Evolutionary conservation across 1,140 invertebrate genomes (phyloP).

Genomic region (Pseudomyrmex sp.): DNA sequence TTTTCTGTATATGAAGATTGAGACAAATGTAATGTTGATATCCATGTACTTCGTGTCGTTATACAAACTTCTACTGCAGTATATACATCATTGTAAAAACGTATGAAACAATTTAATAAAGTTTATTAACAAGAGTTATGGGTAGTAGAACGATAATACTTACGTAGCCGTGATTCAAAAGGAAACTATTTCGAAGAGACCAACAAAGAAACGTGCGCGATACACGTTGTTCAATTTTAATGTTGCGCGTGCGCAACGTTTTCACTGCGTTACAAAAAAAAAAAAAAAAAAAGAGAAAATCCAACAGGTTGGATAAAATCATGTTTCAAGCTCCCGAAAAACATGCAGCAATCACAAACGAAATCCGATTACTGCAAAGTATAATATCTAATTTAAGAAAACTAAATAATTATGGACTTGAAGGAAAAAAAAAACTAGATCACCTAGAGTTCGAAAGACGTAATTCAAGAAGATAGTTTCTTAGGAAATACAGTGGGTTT

Average conservation of each 20-base stretch:
- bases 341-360: too few species aligned
- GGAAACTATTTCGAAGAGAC: not conserved
- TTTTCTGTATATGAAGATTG: slow-evolving; percentile 15
- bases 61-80: slow-evolving; percentile 34
- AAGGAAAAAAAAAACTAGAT: not conserved
- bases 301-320: too few species aligned
- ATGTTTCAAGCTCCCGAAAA: too few species aligned
- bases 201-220: not conserved
- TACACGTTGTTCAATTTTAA: not conserved
- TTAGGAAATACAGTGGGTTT: not conserved
- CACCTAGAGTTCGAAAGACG: not conserved
- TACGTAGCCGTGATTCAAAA: not conserved
- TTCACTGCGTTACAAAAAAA: not conserved
- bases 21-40: slow-evolving; percentile 19
- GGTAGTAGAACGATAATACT: not conserved
- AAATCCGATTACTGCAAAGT: too few species aligned
- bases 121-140: not conserved
- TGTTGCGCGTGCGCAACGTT: not conserved
- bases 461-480: not conserved
- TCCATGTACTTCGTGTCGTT: slow-evolving; percentile 60
- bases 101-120: slow-evolving; percentile 61
- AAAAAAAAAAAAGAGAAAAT: too few species aligned
- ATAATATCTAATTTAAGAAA: too few species aligned
- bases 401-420: too few species aligned
- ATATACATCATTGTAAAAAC: slow-evolving; percentile 53